Base-by-base conservation (phyloP, 1,140 invertebrate species). In the Microplitis mediator region DNA sequence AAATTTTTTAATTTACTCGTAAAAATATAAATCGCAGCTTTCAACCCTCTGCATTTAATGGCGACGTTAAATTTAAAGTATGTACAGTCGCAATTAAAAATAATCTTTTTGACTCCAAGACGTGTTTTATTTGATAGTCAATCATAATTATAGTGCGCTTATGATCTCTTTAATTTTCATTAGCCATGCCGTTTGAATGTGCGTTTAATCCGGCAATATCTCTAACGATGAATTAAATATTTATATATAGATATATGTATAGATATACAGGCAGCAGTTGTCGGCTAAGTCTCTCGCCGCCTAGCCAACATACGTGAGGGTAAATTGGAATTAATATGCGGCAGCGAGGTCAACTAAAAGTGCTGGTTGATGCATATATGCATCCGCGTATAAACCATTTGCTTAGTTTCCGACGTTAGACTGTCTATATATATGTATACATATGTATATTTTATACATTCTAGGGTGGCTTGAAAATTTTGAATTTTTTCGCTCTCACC, bases 311-410 rank as follows among this genome's bases (percentile, higher is more conserved):
- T 23, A 23, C 23, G 23, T 23, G 23, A 23, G 23, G 23, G 23
- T 23, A 23, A 76, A 76, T 73, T 77, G 75, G 78, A 80, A 78
- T 80, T 80, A 77, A 79, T 79, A 23, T 23, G 23, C 23, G 23
- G 73, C 77, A 67, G 62, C 65, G 70, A 75, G 77, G 73, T 79
- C 77, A 74, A 72, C 75, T 73, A 70, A 74, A 79, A 80, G 76
- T 79, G 75, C 77, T 72, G 74, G 73, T 78, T 80, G 76, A 23
- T 23, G 23, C 23, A 23, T 78, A 80, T 80, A 80, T 80, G 79
- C 79, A 80, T 78, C 70, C 68, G 71, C 69, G 70, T 50, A 64
- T 76, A 77, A 79, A 69, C 73, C 76, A 77, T 79, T 80, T 79
- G 71, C 77, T 77, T 73, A 74, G 77, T 74, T 76, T 74, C 77